These are phyloP conservation scores for Allolobophora icterica DNA, from an alignment of 2,888 invertebrate genomes.

Conservation along the genomic window DNA sequence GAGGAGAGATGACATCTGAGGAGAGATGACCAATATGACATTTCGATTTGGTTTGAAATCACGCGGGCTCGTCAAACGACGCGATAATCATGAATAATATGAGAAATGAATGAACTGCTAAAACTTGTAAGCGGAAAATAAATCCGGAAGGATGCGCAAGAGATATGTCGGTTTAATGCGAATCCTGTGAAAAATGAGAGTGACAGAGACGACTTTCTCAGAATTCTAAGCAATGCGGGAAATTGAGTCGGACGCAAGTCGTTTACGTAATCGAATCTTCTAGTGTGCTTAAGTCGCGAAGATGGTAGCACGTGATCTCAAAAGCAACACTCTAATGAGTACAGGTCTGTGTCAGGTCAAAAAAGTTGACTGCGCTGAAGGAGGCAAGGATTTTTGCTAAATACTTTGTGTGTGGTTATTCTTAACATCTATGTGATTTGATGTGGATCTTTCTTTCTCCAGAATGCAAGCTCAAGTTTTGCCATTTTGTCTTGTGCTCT, in stretches of 20 bases:
- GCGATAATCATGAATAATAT: neutral
- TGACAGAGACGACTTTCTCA: neutral
- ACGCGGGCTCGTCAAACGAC: neutral
- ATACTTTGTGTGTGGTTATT: conserved; percentile 1
- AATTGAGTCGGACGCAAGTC: neutral
- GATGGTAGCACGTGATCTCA: neutral
- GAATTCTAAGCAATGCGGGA: neutral
- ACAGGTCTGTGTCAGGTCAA: neutral
- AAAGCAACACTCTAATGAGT: neutral
- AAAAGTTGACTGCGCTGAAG: neutral
- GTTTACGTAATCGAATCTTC: neutral
- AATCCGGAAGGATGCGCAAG: neutral
- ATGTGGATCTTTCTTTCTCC: conserved; percentile 27
- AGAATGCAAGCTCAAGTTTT: conserved; percentile 29
- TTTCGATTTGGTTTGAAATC: neutral
- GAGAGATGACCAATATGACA: neutral
- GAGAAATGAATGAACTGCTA: neutral
- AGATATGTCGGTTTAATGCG: neutral
- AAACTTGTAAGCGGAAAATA: neutral
- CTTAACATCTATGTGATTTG: conserved; percentile 28
- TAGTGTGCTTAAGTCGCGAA: neutral
- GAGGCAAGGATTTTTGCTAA: conserved; percentile 6
- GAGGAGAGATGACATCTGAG: neutral
- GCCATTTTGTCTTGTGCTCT: conserved; percentile 6
- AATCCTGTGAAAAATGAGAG: neutral